Conservation (phyloP, 2,113 vertebrate genomes). For the human region GRCh38 chr3:56857501-56858000, state of each 20-base stretch:
- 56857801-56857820: background rate
- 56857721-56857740: background rate
- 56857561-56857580: background rate
- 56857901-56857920: background rate
- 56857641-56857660: background rate
- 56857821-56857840: background rate
- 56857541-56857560: background rate
- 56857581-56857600: background rate
- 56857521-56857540: background rate
- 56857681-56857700: background rate
- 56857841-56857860: background rate
- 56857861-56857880: too few relatives aligned
- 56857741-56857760: background rate
- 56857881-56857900: background rate
- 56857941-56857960: background rate
- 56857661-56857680: background rate
- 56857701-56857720: background rate
- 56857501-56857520: background rate
- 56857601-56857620: background rate
- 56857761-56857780: background rate
- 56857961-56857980: background rate
- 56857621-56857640: background rate
- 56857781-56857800: background rate
- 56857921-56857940: background rate
- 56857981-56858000: too few relatives aligned